phyloP scores from a whole-genome alignment of 2,888 invertebrate species.

The Chalcis sispes region DNA sequence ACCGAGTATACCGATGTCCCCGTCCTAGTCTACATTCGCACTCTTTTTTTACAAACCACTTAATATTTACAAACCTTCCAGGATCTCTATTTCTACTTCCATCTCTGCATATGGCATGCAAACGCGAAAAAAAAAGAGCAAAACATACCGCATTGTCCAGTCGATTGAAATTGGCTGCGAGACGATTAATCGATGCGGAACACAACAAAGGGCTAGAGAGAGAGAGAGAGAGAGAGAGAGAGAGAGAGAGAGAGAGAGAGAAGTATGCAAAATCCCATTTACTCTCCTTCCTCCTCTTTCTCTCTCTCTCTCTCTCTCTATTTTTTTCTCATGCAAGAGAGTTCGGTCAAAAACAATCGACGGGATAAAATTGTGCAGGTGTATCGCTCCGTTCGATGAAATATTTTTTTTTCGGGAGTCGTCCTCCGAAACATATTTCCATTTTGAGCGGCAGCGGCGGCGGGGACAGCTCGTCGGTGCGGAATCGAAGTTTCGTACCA shows the following conservation, averaged over 20 bases:
- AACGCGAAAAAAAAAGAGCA: not conserved
- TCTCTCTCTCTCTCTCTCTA: not conserved
- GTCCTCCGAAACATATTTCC: conserved; percentile 38
- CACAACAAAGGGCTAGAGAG: conserved; percentile 22
- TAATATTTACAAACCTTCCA: conserved; percentile 7
- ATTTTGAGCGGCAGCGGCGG: not conserved
- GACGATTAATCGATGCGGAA: conserved; percentile 40
- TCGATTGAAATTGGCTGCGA: conserved; percentile 39
- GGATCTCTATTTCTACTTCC: not conserved
- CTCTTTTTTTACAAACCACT: no score
- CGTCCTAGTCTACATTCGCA: no score
- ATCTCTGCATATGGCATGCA: not conserved
- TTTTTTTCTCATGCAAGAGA: no score
- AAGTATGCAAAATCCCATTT: not conserved
- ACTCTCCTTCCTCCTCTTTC: not conserved
- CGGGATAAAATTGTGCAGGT: conserved; percentile 36
- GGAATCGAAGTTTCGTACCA: conserved; percentile 27
- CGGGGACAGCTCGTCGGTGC: not conserved
- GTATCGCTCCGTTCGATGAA: conserved; percentile 29
- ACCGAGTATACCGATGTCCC: no score
- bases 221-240: not conserved
- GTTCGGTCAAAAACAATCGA: no score
- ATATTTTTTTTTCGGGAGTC: conserved; percentile 40
- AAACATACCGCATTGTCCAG: conserved; percentile 1
- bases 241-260: not conserved